phyloP scores from a whole-genome alignment of 2,888 invertebrate genomes.

The Xiphydria camelus region DNA sequence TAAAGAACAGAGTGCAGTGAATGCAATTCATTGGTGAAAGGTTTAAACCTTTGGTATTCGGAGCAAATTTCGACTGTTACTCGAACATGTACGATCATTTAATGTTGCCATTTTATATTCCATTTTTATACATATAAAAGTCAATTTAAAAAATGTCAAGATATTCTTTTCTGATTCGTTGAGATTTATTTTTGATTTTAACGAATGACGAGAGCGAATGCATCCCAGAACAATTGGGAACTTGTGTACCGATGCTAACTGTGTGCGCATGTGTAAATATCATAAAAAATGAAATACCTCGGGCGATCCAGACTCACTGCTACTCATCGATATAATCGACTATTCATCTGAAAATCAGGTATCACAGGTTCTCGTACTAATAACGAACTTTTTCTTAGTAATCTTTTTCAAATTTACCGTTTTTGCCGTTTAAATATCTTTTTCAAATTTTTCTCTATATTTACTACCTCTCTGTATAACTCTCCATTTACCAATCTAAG shows the following conservation, averaged over 20 bases:
- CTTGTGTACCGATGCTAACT: too few relatives aligned
- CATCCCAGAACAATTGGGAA: too few relatives aligned
- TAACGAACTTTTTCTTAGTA: conserved; percentile 28
- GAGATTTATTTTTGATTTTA: too few relatives aligned
- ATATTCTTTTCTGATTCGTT: conserved; percentile 12
- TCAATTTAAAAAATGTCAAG: conserved; percentile 1
- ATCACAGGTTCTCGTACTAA: conserved; percentile 34
- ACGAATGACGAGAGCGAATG: too few relatives aligned
- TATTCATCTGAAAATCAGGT: too few relatives aligned
- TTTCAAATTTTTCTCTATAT: conserved; percentile 29
- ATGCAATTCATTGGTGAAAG: too few relatives aligned
- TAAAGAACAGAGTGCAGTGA: too few relatives aligned
- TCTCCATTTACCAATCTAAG: conserved; percentile 24
- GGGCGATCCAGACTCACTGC: conserved; percentile 32
- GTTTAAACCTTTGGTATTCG: too few relatives aligned
- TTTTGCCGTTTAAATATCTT: conserved; percentile 24
- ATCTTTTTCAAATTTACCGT: conserved; percentile 18
- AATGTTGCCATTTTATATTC: too few relatives aligned
- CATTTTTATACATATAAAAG: conserved; percentile 5
- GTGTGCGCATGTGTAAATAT: conserved; percentile 50
- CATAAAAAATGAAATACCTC: conserved; percentile 34
- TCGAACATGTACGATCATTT: too few relatives aligned
- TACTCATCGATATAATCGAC: conserved; percentile 26
- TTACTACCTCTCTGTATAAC: conserved; percentile 20
- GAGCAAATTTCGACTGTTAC: too few relatives aligned